Base-by-base conservation (phyloP, 2,888 invertebrate species). In the Aelia acuminata region DNA sequence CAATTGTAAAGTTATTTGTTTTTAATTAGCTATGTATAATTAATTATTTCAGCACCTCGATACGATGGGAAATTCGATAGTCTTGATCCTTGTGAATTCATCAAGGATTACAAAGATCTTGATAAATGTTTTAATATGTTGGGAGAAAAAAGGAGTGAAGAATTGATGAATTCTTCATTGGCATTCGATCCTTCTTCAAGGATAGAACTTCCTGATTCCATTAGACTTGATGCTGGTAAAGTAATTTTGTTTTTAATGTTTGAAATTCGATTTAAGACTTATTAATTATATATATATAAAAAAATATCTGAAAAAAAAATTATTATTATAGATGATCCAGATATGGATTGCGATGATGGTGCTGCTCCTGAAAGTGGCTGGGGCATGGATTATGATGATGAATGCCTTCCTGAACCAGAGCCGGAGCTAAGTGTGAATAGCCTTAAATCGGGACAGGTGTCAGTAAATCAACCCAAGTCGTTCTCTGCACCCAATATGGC, bases 401-500 rank as follows among this genome's bases (percentile, higher is more conserved):
- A 87, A 47, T 80, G 80, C 15, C 57, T 63, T 47, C 47, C 43
- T 48, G 53, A 53, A 39, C 49, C 57, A 4, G 48, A 87, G 31
- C 49, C 35, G 15, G 86, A 86, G 26, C 22, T 87, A 7, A 57
- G 63, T 70, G 13, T 39, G 3, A 43, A 80, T n/a, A 43, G 47
- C 11, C 35, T 20, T 26, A 87, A 70, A 31, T 87, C 87, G 26
- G 87, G 87, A 20, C 63, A 87, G 53, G 50, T 80, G 7, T 75
- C 87, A 35, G 26, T 53, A 43, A 48, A 31, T n/a, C 63, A 84
- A 39, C 84, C 85, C 0, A 63, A 47, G 13, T 87, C 84, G 1
- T 89, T 88, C 26, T 57, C 53, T 84, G 75, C 88, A n/a, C 57
- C 86, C 84, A 85, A 85, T n/a, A 89, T 89, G 88, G 88, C 89